Percentiles rank a stretch among this genome's conserved stretches.
Evolutionary conservation across 2,888 invertebrate species (phyloP).

Genomic region (Idaea straminata): DNA sequence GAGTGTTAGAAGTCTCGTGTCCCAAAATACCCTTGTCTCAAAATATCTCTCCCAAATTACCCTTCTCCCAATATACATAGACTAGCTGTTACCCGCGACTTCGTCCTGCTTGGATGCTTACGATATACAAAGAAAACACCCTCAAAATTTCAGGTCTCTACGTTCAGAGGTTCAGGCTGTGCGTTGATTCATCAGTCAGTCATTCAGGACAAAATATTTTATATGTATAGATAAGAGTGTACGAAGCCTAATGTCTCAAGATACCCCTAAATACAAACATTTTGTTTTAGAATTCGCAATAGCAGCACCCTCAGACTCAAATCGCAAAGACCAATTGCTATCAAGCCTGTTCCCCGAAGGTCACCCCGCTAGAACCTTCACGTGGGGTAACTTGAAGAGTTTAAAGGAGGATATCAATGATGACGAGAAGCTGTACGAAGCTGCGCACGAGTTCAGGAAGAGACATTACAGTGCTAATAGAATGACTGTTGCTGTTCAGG

Average conservation of each 20-base stretch:
- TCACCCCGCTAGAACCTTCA: constrained; percentile 88
- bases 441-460: constrained; percentile 86
- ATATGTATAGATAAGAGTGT: not conserved
- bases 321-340: constrained; percentile 88
- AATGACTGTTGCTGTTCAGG: constrained; percentile 93
- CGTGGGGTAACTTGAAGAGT: constrained; percentile 91
- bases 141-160: no score
- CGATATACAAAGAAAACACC: no score
- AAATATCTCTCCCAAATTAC: not conserved
- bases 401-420: constrained; percentile 84
- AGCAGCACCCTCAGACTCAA: constrained; percentile 86
- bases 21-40: not conserved
- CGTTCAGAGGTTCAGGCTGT: no score
- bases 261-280: not conserved
- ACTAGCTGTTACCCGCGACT: no score
- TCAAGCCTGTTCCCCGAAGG: constrained; percentile 83
- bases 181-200: no score
- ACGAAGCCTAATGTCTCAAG: not conserved
- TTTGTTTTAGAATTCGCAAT: constrained; percentile 87
- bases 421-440: constrained; percentile 82
- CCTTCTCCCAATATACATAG: not conserved
- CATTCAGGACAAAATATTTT: no score
- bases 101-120: no score
- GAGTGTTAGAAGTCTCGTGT: no score
- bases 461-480: constrained; percentile 92